These are phyloP conservation scores for Salvelinus sp. DNA, from an alignment of 2,113 vertebrate species.

Conservation along the genomic window DNA sequence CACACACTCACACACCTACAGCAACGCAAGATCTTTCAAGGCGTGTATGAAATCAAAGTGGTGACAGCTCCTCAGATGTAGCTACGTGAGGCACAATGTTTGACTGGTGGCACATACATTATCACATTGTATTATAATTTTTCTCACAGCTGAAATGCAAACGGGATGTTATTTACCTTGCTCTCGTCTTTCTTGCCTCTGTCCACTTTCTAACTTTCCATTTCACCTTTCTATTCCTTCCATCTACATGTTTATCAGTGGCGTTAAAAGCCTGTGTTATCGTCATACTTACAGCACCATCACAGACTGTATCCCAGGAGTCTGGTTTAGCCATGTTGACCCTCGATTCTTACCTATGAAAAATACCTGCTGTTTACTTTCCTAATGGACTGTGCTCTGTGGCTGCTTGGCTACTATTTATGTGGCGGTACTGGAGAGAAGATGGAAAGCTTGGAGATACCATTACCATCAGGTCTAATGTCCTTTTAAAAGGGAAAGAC, in stretches of 20 bases:
- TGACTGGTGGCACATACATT: neutral
- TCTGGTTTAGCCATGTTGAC: slow-evolving; percentile 27
- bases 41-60: no score
- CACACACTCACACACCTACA: neutral
- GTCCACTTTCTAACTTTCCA: no score
- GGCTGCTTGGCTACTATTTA: slow-evolving; percentile 21
- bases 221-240: neutral
- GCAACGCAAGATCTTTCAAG: neutral
- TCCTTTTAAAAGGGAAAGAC: slow-evolving; percentile 59
- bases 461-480: slow-evolving; percentile 64
- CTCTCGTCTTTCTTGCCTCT: no score
- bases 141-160: neutral
- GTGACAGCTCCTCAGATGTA: no score
- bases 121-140: neutral
- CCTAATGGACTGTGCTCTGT: slow-evolving; percentile 70
- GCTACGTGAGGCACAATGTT: no score
- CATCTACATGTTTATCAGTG: neutral
- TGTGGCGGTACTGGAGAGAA: slow-evolving; percentile 45
- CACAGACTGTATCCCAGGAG: slow-evolving; percentile 23
- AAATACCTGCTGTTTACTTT: slow-evolving; percentile 70
- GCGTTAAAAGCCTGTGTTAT: slow-evolving; percentile 5
- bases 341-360: slow-evolving; percentile 34
- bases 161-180: no score
- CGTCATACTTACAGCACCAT: slow-evolving; percentile 5
- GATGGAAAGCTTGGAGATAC: slow-evolving; percentile 64